Percentiles rank a stretch among this genome's conserved stretches.
Evolutionary conservation across 2,797 vertebrate genomes (phyloP).

Genomic region (Eupleurogrammus muticus): DNA sequence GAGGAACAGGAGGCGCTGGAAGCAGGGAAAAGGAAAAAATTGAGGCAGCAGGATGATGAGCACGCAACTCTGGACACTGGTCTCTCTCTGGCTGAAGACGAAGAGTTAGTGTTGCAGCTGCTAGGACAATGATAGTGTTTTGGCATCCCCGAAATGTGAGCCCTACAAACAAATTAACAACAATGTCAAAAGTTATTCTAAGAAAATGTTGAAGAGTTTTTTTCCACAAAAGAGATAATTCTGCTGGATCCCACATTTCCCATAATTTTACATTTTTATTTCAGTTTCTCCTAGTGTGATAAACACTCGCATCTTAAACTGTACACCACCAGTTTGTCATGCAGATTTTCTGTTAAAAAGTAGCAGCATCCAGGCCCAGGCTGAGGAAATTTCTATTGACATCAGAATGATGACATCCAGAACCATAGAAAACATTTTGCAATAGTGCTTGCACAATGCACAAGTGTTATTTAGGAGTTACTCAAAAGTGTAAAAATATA

Average conservation of each 20-base stretch:
- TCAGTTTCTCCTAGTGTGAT: not conserved
- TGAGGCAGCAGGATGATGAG: conserved; percentile 8
- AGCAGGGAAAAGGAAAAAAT: conserved; percentile 47
- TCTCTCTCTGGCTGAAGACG: conserved; percentile 77
- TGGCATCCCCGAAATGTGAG: too few species aligned
- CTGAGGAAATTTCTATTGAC: too few species aligned
- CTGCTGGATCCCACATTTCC: not conserved
- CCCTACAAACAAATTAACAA: not conserved
- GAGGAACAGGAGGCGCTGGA: conserved; percentile 40
- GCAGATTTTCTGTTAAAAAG: too few species aligned
- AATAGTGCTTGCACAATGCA: too few species aligned
- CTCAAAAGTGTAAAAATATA: not conserved
- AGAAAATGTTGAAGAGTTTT: too few species aligned
- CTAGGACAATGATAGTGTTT: conserved; percentile 54
- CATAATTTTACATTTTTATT: not conserved
- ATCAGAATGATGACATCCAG: too few species aligned
- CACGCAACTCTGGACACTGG: conserved; percentile 68
- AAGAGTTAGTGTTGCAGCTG: conserved; percentile 74
- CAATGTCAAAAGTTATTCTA: too few species aligned
- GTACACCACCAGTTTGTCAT: not conserved
- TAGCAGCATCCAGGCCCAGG: too few species aligned
- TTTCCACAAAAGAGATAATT: not conserved
- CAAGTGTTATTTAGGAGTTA: too few species aligned
- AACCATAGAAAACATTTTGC: too few species aligned
- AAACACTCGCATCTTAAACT: not conserved